Evolutionary conservation across 37 sponge, comb jelly and placozoan genomes (phyloP), one percentile per base, ranked within the genome.

Genomic region (Haliclona indistincta): DNA sequence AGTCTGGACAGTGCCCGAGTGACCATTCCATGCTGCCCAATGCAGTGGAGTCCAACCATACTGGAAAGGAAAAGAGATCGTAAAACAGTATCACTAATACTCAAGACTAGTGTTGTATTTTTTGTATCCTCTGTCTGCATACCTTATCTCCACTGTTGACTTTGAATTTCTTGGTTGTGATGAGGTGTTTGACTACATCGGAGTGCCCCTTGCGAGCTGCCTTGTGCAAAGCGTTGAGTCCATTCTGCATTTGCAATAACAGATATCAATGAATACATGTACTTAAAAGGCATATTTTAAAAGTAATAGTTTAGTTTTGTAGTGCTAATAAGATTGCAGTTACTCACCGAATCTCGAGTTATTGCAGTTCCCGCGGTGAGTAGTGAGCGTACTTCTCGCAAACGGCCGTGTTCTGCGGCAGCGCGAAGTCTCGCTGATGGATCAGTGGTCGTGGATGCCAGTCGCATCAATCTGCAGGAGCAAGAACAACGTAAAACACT

Each of bases 1-100:
- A 19, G 78, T 55, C 4, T 76, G 78, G 15, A 88, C 43, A 22
- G 78, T 41, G 29, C 71, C 35, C 0, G 77, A 38, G 38, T 88
- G 83, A 20, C 83, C 78, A 43, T 77, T 88, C 88, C 88, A 88
- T 11, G 83, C 55, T 3, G 88, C 82, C 88, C 88, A 88, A 74
- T 88, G 88, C 20, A 88, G 44, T 38, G 88, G 60, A n/a, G 78
- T 82, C 88, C 88, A 88, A 6, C 88, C 88, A 67, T 88, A 88
- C 83, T 87, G 79, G 36, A 73, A 25, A 39, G 20, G 43, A 43
- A 41, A n/a, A n/a, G n/a, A n/a, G n/a, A n/a, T n/a, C n/a, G n/a
- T n/a, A n/a, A n/a, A n/a, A n/a, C n/a, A n/a, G 56, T 5, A 6
- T 4, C 6, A 23, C 56, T 29, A 6, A 55, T 55, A 26, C n/a